A percentile compares a stretch with the other conserved stretches of the same genome.
These are phyloP conservation scores for Perdita meconis DNA, from an alignment of 2,888 invertebrate species.

Conservation along the genomic window DNA sequence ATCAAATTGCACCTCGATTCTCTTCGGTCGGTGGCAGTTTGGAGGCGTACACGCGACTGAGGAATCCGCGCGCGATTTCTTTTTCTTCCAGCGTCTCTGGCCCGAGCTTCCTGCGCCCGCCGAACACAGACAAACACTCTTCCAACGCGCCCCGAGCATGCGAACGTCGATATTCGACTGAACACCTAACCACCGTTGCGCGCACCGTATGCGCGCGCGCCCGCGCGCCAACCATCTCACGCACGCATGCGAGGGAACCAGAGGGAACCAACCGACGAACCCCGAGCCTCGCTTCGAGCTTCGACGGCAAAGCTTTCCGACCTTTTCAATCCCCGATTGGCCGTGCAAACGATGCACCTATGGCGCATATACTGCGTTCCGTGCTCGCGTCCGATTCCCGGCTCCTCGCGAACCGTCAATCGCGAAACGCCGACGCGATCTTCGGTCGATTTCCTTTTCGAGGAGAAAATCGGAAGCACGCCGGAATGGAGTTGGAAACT, in stretches of 20 bases:
- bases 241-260: conserved; percentile 49
- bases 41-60: background rate
- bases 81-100: conserved; percentile 1
- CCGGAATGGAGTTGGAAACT: no score
- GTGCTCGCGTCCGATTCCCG: no score
- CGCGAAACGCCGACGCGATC: conserved; percentile 19
- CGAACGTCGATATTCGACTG: conserved; percentile 80
- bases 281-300: conserved; percentile 54
- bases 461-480: conserved; percentile 7
- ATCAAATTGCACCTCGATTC: no score
- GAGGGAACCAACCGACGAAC: conserved; percentile 51
- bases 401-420: no score
- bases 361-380: conserved; percentile 49
- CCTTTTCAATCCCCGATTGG: conserved; percentile 63
- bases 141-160: conserved; percentile 67
- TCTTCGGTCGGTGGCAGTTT: background rate
- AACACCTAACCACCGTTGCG: conserved; percentile 64
- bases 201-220: conserved; percentile 65
- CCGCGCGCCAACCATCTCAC: conserved; percentile 15
- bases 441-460: conserved; percentile 20
- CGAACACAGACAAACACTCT: conserved; percentile 20
- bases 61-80: conserved; percentile 34
- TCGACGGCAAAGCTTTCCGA: conserved; percentile 54
- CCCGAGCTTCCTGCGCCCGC: background rate
- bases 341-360: conserved; percentile 53